These are phyloP conservation scores for Parus major DNA, from an alignment of 2,113 vertebrate species.

Conservation along the genomic window DNA sequence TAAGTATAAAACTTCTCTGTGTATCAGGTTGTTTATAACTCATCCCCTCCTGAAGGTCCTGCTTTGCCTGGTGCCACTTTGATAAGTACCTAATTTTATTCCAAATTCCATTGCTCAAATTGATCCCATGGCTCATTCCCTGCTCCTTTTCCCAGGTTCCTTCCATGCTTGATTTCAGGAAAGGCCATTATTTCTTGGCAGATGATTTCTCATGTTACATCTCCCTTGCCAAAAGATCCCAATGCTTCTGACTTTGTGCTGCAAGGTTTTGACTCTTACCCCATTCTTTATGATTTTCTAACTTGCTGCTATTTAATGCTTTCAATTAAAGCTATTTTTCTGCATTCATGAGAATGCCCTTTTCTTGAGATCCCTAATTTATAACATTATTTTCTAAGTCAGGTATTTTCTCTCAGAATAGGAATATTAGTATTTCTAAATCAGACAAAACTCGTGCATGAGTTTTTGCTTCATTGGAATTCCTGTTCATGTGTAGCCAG, in stretches of 20 bases:
- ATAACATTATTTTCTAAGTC: background rate
- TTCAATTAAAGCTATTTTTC: background rate
- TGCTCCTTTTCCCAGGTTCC: background rate
- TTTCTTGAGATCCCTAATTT: background rate
- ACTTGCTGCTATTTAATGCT: background rate
- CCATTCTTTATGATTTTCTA: background rate
- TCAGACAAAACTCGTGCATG: background rate
- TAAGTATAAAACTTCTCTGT: background rate
- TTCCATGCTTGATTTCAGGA: background rate
- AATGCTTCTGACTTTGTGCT: background rate
- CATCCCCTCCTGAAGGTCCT: background rate
- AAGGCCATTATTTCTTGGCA: background rate
- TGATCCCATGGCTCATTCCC: background rate
- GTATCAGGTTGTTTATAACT: background rate
- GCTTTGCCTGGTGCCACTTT: background rate
- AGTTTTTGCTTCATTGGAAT: background rate
- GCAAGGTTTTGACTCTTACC: background rate
- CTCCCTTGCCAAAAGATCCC: background rate
- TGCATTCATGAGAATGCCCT: background rate
- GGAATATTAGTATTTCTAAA: background rate
- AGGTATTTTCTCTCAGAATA: background rate
- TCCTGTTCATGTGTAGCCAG: background rate
- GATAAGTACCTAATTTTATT: background rate
- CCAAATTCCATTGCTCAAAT: background rate
- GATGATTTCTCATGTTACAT: background rate